Evolutionary conservation across 2,797 vertebrate species (phyloP).

Genomic region (Nyctibius grandis): DNA sequence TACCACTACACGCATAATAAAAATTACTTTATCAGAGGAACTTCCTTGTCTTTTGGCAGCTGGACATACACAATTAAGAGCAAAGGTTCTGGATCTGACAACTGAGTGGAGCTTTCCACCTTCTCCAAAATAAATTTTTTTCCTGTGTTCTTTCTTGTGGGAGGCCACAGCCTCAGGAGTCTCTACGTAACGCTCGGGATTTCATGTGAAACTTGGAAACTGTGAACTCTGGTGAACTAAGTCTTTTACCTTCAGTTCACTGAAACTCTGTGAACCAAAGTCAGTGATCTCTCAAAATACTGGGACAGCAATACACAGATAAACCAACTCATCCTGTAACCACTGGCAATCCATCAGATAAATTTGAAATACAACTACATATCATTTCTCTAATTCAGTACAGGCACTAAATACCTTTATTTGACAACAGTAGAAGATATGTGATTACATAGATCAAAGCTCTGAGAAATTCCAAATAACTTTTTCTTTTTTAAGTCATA

Average conservation of each 20-base stretch:
- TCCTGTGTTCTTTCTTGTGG: not conserved
- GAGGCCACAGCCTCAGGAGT: not conserved
- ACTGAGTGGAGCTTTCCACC: not conserved
- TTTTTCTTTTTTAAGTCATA: not conserved
- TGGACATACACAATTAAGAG: not conserved
- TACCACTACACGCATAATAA: not conserved
- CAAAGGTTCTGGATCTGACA: not conserved
- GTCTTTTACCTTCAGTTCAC: not conserved
- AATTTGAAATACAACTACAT: not conserved
- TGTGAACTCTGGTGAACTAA: not conserved
- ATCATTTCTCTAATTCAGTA: not conserved
- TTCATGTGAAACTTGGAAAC: not conserved
- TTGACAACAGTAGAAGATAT: not conserved
- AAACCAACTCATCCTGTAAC: not conserved
- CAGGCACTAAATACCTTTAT: not conserved
- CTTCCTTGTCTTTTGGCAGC: not conserved
- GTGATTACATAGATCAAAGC: not conserved
- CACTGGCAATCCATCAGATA: not conserved
- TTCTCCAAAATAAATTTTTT: not conserved
- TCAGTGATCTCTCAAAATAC: not conserved
- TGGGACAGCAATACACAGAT: not conserved
- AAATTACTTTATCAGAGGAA: not conserved
- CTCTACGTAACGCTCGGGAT: accelerated
- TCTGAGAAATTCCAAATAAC: not conserved
- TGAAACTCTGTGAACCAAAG: not conserved